Evolutionary conservation across 30 jellyfish, hydroid and myxozoan species (phyloP).

Genomic region (Hydractinia symbiolongicarpus): DNA sequence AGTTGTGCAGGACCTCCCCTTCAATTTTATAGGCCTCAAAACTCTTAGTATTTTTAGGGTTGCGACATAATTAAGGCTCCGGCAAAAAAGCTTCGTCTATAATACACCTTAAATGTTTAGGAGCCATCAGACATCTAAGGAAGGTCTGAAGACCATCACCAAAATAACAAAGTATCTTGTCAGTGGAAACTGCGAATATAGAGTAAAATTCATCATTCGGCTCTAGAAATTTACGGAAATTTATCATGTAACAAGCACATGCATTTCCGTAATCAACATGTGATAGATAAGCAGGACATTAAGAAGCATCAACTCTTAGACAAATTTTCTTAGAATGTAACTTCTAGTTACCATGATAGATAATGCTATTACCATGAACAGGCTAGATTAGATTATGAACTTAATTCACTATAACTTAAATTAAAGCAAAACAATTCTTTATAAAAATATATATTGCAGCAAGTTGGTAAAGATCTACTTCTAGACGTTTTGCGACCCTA

Average conservation of each 20-base stretch:
- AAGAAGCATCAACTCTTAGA: conserved; percentile 13
- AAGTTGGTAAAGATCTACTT: too few relatives aligned
- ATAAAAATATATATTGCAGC: background rate
- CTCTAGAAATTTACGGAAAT: background rate
- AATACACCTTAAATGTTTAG: background rate
- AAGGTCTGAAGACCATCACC: conserved; percentile 33
- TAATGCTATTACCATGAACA: too few relatives aligned
- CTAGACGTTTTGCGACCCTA: too few relatives aligned
- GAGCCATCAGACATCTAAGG: conserved; percentile 46
- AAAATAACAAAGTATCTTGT: conserved; percentile 5
- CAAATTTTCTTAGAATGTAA: conserved; percentile 6
- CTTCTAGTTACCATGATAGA: too few relatives aligned
- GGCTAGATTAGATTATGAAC: too few relatives aligned
- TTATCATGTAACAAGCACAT: too few relatives aligned
- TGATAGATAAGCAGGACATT: background rate
- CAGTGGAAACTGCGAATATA: conserved; percentile 41
- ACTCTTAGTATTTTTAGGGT: conserved; percentile 96
- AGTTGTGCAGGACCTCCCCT: too few relatives aligned
- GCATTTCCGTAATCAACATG: too few relatives aligned
- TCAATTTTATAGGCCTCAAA: conserved; percentile 22
- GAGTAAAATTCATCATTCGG: conserved; percentile 40
- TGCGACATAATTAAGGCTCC: conserved; percentile 50
- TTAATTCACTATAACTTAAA: too few relatives aligned
- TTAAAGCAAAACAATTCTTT: background rate
- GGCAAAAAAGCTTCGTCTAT: too few relatives aligned